phyloP scores from a whole-genome alignment of 1,140 invertebrate genomes.

The Drosophila lowei region DNA sequence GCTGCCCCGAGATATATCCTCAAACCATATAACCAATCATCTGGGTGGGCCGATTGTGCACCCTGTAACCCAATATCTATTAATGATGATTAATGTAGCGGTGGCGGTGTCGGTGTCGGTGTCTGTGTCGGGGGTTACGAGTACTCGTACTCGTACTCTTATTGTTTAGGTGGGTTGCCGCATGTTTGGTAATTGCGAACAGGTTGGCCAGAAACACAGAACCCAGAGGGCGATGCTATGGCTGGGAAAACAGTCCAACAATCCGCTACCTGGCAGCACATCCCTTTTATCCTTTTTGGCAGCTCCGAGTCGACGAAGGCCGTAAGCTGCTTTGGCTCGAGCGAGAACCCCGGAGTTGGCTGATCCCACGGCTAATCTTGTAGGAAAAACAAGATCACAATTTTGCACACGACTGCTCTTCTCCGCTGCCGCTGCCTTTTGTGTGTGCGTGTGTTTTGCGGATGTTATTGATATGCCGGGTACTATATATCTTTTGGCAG shows the following conservation, averaged over 20 bases:
- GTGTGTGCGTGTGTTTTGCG: conserved; percentile 18
- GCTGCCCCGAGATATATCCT: conserved; percentile 20
- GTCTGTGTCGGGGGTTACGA: too few relatives aligned
- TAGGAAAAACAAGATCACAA: conserved; percentile 77
- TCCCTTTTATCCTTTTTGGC: conserved; percentile 19
- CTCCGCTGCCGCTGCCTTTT: conserved; percentile 4
- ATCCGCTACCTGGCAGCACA: conserved; percentile 48
- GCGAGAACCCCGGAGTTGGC: conserved; percentile 31
- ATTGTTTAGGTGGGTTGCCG: conserved; percentile 61
- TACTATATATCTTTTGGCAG: conserved; percentile 45
- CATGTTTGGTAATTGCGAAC: conserved; percentile 76
- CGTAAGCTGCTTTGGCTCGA: conserved; percentile 77
- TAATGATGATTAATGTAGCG: conserved; percentile 73
- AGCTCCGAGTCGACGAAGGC: conserved; percentile 9
- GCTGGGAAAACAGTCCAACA: conserved; percentile 37
- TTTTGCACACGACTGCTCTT: conserved; percentile 51
- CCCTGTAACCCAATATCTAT: conserved; percentile 66
- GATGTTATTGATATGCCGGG: conserved; percentile 69
- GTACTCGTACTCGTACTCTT: too few relatives aligned
- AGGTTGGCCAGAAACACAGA: conserved; percentile 50
- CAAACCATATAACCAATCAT: conserved; percentile 1
- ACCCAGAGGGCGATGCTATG: background rate
- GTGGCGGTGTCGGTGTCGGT: background rate
- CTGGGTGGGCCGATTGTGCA: conserved; percentile 24
- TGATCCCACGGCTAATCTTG: conserved; percentile 71